Base-by-base conservation (phyloP, 2,888 invertebrate genomes). In the Chouioia cunea region DNA sequence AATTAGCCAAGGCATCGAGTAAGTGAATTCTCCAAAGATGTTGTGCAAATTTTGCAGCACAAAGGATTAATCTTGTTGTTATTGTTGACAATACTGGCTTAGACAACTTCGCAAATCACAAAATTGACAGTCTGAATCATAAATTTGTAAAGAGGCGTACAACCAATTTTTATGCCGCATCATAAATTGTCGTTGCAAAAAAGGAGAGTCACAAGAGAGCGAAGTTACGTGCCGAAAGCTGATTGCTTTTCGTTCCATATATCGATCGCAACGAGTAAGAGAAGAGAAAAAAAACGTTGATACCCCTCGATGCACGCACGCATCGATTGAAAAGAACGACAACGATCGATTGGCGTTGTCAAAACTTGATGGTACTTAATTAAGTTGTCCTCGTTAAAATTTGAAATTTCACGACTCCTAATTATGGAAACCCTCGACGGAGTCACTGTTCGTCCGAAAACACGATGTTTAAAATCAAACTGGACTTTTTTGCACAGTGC, bases 301-400 rank as follows among this genome's bases (percentile, higher is more conserved):
- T 50, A 10, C 50, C 4, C 8, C 20, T n/a, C 27, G 20, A 57
- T 60, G 47, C 59, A 48, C 20, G 36, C n/a, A 43, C 20, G 15
- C 22, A 16, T 15, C 6, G 27, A n/a, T n/a, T 10, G 36, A 36
- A 10, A 36, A 36, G 10, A 10, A 36, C 36, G 36, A 27, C 27
- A 27, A 4, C 27, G 27, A 27, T 27, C 27, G 27, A 27, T 27
- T 6, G 27, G 12, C 36, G 36, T 10, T 36, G 36, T 36, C 36
- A 36, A 36, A 36, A 36, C 36, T 36, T 12, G 36, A 3, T 6
- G 2, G 4, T 3, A 36, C 36, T 16, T 16, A 70, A 70, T 65
- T 60, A 65, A 70, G 63, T 56, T 60, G 70, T 70, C 18, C 60
- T 70, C 70, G 43, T 70, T 60, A 70, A 65, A 65, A 70, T 60